These are phyloP conservation scores for Ditylenchus dipsaci DNA, from an alignment of 1,140 invertebrate genomes.

Conservation along the genomic window DNA sequence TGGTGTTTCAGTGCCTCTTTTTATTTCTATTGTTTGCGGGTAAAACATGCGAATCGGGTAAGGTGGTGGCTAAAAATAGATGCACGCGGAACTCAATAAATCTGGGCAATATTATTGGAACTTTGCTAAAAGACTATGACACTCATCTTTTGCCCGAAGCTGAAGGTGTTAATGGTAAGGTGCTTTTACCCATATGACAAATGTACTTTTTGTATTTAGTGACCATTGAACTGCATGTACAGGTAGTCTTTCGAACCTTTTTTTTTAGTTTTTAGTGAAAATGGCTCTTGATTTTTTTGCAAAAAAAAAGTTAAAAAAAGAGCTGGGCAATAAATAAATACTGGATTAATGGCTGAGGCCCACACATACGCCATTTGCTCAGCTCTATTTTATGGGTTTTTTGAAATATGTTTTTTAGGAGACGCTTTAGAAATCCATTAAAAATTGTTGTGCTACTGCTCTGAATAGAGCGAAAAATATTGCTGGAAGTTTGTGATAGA, in stretches of 20 bases:
- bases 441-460: not conserved
- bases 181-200: not conserved
- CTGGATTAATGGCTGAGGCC: too few relatives aligned
- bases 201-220: not conserved
- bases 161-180: slow-evolving; percentile 55
- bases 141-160: slow-evolving; percentile 54
- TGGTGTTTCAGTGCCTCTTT: too few relatives aligned
- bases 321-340: too few relatives aligned
- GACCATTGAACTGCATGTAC: slow-evolving; percentile 54
- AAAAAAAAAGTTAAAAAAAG: too few relatives aligned
- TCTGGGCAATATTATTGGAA: slow-evolving; percentile 53
- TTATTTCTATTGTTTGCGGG: too few relatives aligned
- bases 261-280: not conserved
- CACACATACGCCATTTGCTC: too few relatives aligned
- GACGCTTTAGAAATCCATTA: not conserved
- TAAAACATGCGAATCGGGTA: not conserved
- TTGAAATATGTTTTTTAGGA: not conserved
- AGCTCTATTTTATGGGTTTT: not conserved
- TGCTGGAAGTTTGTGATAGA: not conserved
- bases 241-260: slow-evolving; percentile 26
- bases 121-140: slow-evolving; percentile 53
- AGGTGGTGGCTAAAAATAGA: slow-evolving; percentile 2
- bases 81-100: slow-evolving; percentile 53
- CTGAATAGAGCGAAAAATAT: not conserved
- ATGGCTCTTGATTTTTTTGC: too few relatives aligned